Evolutionary conservation across 2,888 invertebrate genomes (phyloP), one percentile per base, ranked within the genome.

Genomic region (Drepanosiphum platanoidis): DNA sequence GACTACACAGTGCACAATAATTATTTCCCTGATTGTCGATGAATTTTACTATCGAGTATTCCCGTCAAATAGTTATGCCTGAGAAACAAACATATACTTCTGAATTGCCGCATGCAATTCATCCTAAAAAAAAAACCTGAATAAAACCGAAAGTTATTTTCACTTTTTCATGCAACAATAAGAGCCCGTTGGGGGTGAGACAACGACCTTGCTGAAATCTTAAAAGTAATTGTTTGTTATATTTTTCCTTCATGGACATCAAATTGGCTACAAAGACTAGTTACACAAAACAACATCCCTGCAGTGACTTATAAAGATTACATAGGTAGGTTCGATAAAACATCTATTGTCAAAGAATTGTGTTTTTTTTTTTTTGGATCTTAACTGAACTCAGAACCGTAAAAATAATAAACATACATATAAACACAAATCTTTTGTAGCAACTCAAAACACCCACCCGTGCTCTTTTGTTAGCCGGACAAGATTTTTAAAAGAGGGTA

Each of bases 261-360:
- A 77, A 39, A 84, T 84, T 84, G 66, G 66, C 52, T 84, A 68
- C 36, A 84, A 77, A 75, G 52, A 13, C 36, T 70, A 68, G 77
- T 39, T 77, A 84, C 77, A 84, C 84, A 68, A 84, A 77, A 77
- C 74, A 81, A 75, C 84, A 68, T 66, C 84, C 84, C 84, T 68
- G 84, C 75, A 77, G 84, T 39, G 83, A 74, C 66, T 83, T 74
- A 64, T 70, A 32, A 32, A 82, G 30, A 66, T 75, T 46, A 52
- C 81, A 71, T 58, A 58, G 27, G 42, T 22, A n/a, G 46, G n/a
- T 61, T 34, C 46, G 9, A 34, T 46, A 75, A 74, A 74, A 66
- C 32, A 39, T 58, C 75, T 58, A 68, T 84, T 84, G 81, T 81
- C n/a, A 72, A 72, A 13, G 52, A 58, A 42, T 84, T 42, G n/a